Conservation (phyloP, 2,888 invertebrate genomes). For the Drymonia ruficornis region DNA sequence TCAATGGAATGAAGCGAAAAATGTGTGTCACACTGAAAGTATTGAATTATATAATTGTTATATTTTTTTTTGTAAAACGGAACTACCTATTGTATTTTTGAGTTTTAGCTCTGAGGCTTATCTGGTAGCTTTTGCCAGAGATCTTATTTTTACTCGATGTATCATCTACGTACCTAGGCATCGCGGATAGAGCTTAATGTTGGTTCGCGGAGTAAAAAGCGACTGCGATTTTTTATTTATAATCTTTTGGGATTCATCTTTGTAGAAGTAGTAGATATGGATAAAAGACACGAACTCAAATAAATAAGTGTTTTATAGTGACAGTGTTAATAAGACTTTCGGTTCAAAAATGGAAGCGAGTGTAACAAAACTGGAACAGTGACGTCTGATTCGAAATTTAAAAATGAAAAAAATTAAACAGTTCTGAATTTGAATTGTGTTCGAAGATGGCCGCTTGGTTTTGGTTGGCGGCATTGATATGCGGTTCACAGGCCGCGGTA, state of each 20-base stretch:
- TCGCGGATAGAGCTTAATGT: too few relatives aligned
- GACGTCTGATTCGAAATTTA: slow-evolving; percentile 11
- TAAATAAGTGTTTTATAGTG: too few relatives aligned
- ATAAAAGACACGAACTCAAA: not conserved
- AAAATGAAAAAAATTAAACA: slow-evolving; percentile 34
- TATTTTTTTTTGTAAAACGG: not conserved
- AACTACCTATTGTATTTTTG: not conserved
- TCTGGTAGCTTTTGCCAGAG: not conserved
- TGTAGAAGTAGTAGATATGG: not conserved
- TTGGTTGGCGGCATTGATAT: slow-evolving; percentile 69
- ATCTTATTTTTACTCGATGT: not conserved
- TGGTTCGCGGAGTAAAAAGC: not conserved
- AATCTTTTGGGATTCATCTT: too few relatives aligned
- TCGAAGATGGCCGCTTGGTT: slow-evolving; percentile 67
- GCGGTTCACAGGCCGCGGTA: slow-evolving; percentile 85
- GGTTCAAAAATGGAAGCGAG: slow-evolving; percentile 7
- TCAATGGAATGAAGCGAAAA: slow-evolving; percentile 13
- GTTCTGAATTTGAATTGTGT: slow-evolving; percentile 21
- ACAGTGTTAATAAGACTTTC: slow-evolving; percentile 8
- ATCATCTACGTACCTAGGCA: not conserved
- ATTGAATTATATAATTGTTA: slow-evolving; percentile 28
- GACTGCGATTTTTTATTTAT: not conserved
- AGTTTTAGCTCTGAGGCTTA: not conserved
- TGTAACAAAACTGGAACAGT: not conserved
- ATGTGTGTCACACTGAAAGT: slow-evolving; percentile 31